phyloP scores from a whole-genome alignment of 2,797 vertebrate species.

The Menidia menidia region DNA sequence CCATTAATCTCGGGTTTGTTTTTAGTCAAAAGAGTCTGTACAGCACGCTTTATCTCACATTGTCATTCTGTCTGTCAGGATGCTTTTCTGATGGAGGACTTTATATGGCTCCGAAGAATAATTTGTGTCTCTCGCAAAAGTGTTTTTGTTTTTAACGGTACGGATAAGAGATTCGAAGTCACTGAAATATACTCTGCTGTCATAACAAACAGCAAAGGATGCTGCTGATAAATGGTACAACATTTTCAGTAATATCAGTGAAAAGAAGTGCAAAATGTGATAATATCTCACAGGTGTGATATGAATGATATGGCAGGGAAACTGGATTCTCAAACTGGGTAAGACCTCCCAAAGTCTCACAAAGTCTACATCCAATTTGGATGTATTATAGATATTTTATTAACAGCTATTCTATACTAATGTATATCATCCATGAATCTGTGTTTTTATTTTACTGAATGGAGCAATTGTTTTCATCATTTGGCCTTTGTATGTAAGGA shows the following conservation, averaged over 20 bases:
- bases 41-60: background rate
- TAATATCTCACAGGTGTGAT: background rate
- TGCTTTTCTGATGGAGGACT: background rate
- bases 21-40: conserved; percentile 21
- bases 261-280: background rate
- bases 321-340: background rate
- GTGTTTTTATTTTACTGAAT: too few species aligned
- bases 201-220: background rate
- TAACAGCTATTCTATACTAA: too few species aligned
- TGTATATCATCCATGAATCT: too few species aligned
- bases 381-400: too few species aligned
- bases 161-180: background rate
- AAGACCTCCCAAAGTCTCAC: background rate
- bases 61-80: background rate
- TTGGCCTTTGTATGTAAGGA: background rate
- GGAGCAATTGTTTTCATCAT: background rate
- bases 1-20: conserved; percentile 26
- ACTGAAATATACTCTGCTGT: background rate
- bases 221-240: background rate
- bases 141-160: background rate
- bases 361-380: too few species aligned
- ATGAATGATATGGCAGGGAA: background rate
- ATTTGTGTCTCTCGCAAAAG: background rate
- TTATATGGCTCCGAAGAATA: background rate
- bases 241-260: background rate